Evolutionary conservation across 1,140 invertebrate species (phyloP).

Genomic region (Plodia interpunctella): DNA sequence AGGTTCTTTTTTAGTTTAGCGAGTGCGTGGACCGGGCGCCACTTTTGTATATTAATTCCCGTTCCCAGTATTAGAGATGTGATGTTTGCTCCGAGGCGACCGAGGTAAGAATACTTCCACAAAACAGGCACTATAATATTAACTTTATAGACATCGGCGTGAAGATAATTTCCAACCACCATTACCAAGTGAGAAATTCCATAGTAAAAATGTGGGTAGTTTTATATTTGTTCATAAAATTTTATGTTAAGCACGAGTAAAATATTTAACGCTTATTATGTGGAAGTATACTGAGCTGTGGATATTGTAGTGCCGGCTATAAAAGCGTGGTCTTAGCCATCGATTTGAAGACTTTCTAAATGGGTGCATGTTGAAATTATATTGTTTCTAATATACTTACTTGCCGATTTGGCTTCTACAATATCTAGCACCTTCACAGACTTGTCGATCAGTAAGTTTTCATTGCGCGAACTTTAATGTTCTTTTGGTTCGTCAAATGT

Average conservation of each 20-base stretch:
- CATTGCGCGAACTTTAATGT: not conserved
- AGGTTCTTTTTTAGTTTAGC: not conserved
- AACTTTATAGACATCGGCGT: not conserved
- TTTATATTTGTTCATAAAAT: no score
- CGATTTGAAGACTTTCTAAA: not conserved
- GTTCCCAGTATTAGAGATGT: conserved; percentile 5
- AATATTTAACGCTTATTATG: not conserved
- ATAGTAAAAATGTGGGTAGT: no score
- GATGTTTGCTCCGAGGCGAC: conserved; percentile 5
- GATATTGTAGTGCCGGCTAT: not conserved
- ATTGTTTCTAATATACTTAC: not conserved
- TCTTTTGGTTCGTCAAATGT: not conserved
- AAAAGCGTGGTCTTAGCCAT: not conserved
- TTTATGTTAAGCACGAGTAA: no score
- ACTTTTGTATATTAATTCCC: conserved; percentile 7
- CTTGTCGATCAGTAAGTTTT: not conserved
- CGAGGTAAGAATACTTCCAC: not conserved
- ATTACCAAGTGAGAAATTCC: no score
- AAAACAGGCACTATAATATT: not conserved
- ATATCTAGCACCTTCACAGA: not conserved
- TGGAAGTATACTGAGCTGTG: not conserved
- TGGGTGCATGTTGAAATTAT: not conserved
- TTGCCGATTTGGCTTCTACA: not conserved
- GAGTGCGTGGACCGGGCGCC: not conserved
- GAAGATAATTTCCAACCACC: no score